phyloP scores from a whole-genome alignment of 2,797 vertebrate species.

The Mastacembelus armatus region DNA sequence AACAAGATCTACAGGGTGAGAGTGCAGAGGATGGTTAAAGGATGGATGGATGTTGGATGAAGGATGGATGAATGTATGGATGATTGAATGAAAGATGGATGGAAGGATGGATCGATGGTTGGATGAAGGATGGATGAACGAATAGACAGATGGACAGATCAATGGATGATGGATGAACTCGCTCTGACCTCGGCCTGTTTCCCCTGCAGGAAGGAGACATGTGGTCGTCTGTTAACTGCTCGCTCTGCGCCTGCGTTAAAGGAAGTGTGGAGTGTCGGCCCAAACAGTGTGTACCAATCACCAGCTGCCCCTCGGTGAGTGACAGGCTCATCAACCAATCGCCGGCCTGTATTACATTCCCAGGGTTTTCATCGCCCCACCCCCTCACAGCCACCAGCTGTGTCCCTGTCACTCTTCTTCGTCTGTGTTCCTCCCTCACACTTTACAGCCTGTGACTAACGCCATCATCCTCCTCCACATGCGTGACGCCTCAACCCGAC shows the following conservation, averaged over 20 bases:
- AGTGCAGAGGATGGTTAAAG: fast-evolving
- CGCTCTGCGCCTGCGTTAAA: slow-evolving; percentile 93
- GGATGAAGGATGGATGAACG: background rate
- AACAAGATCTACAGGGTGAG: slow-evolving; percentile 96
- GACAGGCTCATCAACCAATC: slow-evolving; percentile 33
- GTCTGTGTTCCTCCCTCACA: background rate
- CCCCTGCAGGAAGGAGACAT: slow-evolving; percentile 92
- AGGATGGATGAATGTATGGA: background rate
- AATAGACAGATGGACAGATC: background rate
- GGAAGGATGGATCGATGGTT: background rate
- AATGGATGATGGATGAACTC: background rate
- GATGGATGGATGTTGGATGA: background rate
- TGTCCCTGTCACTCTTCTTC: slow-evolving; percentile 27
- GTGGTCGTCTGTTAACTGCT: slow-evolving; percentile 97
- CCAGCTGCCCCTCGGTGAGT: slow-evolving; percentile 91
- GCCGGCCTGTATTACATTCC: background rate
- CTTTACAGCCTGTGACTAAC: slow-evolving; percentile 53
- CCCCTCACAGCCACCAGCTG: fast-evolving
- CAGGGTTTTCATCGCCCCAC: background rate
- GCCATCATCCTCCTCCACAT: slow-evolving; percentile 14
- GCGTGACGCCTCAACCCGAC: slow-evolving; percentile 28
- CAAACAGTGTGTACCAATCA: slow-evolving; percentile 93
- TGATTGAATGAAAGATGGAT: background rate
- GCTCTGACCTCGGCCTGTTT: background rate
- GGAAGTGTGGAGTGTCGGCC: slow-evolving; percentile 91